These are phyloP conservation scores for Trachelus iudaicus DNA, from an alignment of 2,888 invertebrate genomes.

Conservation along the genomic window DNA sequence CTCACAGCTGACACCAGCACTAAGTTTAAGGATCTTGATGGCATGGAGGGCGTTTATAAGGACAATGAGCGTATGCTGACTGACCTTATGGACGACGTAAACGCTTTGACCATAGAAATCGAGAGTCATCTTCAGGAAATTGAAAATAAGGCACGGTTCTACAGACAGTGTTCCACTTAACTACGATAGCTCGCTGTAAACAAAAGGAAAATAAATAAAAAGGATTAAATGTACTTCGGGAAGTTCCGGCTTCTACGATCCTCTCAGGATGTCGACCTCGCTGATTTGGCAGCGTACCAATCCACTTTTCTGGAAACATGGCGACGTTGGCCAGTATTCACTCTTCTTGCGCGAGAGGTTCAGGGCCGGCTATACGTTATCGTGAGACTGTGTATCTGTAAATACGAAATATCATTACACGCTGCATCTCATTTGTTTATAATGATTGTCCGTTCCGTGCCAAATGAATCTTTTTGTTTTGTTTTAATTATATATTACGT, in stretches of 20 bases:
- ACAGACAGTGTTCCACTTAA: constrained; percentile 70
- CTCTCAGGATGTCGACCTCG: not conserved
- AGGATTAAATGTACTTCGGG: not conserved
- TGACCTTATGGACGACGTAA: constrained; percentile 72
- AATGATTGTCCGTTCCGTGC: not conserved
- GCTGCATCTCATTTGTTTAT: not conserved
- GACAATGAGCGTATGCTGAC: constrained; percentile 73
- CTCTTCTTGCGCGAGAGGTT: not conserved
- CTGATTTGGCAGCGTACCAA: not conserved
- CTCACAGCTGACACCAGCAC: constrained; percentile 83
- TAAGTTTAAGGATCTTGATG: constrained; percentile 78
- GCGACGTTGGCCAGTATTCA: not conserved
- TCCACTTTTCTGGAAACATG: not conserved
- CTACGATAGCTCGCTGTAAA: not conserved
- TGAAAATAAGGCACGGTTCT: constrained; percentile 71
- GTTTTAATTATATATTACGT: not conserved
- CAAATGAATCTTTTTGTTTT: not conserved
- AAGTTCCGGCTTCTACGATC: not conserved
- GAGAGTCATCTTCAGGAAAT: constrained; percentile 71
- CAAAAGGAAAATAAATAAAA: not conserved
- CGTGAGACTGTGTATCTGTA: constrained; percentile 11
- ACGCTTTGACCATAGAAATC: constrained; percentile 74
- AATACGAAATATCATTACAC: constrained; percentile 14
- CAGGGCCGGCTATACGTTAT: not conserved
- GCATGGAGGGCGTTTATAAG: constrained; percentile 77